Conservation (phyloP, 2,113 vertebrate species). For the Hucho hucho region DNA sequence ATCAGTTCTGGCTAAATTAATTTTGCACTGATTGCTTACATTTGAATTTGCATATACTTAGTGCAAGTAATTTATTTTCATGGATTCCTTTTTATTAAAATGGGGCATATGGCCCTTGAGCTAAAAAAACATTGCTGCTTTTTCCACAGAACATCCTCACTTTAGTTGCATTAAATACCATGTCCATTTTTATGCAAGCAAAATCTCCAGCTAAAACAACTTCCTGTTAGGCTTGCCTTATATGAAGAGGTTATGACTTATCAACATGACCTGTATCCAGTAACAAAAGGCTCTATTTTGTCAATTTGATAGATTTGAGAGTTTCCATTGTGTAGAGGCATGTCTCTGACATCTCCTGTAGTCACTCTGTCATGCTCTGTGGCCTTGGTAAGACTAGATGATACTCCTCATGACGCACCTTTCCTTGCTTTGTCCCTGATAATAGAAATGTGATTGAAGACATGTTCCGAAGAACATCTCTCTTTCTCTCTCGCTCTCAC, state of each 20-base stretch:
- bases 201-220: constrained; percentile 22
- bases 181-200: constrained; percentile 9
- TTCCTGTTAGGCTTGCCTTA: neutral
- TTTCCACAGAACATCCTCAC: constrained; percentile 73
- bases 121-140: constrained; percentile 83
- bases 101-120: constrained; percentile 84
- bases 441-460: constrained; percentile 14
- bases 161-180: constrained; percentile 50
- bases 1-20: constrained; percentile 99
- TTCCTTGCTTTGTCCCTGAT: constrained; percentile 15
- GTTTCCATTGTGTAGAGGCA: neutral
- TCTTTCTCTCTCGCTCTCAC: neutral
- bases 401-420: constrained; percentile 12
- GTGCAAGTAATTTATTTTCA: constrained; percentile 98
- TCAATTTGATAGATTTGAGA: neutral
- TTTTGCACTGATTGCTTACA: constrained; percentile 99
- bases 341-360: neutral
- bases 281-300: neutral
- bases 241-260: neutral
- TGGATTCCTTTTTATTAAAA: constrained; percentile 97
- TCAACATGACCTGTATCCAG: too few relatives aligned
- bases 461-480: neutral
- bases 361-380: neutral
- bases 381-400: constrained; percentile 11
- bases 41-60: constrained; percentile 99